These are phyloP conservation scores for Hylia prasina DNA, from an alignment of 2,113 vertebrate species.

Conservation along the genomic window DNA sequence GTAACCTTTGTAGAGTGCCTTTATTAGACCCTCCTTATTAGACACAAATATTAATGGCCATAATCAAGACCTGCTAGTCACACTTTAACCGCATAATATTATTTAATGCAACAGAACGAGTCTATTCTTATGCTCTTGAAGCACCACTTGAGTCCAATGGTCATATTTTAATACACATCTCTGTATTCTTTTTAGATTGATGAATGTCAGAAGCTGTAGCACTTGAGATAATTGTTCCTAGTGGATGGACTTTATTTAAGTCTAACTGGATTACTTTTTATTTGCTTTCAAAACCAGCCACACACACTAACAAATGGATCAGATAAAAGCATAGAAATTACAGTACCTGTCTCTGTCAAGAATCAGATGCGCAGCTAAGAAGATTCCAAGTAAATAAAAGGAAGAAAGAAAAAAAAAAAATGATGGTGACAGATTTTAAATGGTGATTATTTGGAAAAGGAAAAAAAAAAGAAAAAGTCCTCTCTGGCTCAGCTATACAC, in stretches of 20 bases:
- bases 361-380: background rate
- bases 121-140: background rate
- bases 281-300: slow-evolving; percentile 25
- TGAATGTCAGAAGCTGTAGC: background rate
- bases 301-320: background rate
- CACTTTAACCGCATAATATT: background rate
- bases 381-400: background rate
- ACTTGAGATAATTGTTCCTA: slow-evolving; percentile 30
- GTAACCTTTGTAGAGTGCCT: background rate
- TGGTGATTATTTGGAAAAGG: background rate
- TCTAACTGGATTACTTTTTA: slow-evolving; percentile 44
- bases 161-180: slow-evolving; percentile 13
- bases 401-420: background rate
- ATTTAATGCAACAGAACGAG: background rate
- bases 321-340: background rate
- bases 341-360: background rate
- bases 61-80: background rate
- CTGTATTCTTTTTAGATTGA: background rate
- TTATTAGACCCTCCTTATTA: background rate
- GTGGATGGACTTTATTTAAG: slow-evolving; percentile 5
- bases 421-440: background rate
- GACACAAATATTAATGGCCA: background rate
- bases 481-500: background rate
- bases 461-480: background rate
- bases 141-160: background rate